Percentiles rank a stretch among this genome's conserved stretches.
Conservation (phyloP, 2,113 vertebrate genomes). For the Ciconia boyciana region DNA sequence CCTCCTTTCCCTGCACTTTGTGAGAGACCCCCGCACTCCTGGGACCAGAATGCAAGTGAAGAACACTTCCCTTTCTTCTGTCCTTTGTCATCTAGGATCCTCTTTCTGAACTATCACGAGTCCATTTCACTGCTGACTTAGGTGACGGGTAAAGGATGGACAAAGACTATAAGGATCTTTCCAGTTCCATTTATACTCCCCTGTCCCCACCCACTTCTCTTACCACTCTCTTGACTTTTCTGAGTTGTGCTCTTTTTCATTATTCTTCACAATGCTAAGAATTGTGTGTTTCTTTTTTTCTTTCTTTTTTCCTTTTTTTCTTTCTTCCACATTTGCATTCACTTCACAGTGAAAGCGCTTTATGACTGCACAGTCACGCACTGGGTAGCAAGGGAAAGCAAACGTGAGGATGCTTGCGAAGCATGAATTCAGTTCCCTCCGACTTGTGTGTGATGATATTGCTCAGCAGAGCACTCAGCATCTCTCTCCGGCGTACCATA, state of each 20-base stretch:
- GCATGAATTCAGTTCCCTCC: background rate
- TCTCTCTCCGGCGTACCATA: background rate
- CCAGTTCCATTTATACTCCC: background rate
- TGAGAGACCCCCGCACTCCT: background rate
- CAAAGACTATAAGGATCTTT: background rate
- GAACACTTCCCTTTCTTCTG: constrained; percentile 51
- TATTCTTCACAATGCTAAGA: background rate
- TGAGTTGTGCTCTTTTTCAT: background rate
- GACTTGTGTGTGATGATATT: background rate
- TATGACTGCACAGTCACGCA: background rate
- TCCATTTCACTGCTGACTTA: constrained; percentile 13
- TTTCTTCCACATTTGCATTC: background rate
- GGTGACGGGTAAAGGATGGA: background rate
- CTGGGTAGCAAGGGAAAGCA: background rate
- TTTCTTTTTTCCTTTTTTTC: background rate
- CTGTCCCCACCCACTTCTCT: background rate
- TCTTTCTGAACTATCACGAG: constrained; percentile 58
- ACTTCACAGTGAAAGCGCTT: background rate
- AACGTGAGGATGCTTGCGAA: background rate
- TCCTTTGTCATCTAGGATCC: constrained; percentile 36
- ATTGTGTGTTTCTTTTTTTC: background rate
- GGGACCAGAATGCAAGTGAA: background rate
- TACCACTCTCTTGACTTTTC: background rate
- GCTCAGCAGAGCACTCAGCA: background rate
- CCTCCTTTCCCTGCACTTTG: background rate